Evolutionary conservation across 1,140 invertebrate species (phyloP).

Genomic region (Rhysida immarginata): DNA sequence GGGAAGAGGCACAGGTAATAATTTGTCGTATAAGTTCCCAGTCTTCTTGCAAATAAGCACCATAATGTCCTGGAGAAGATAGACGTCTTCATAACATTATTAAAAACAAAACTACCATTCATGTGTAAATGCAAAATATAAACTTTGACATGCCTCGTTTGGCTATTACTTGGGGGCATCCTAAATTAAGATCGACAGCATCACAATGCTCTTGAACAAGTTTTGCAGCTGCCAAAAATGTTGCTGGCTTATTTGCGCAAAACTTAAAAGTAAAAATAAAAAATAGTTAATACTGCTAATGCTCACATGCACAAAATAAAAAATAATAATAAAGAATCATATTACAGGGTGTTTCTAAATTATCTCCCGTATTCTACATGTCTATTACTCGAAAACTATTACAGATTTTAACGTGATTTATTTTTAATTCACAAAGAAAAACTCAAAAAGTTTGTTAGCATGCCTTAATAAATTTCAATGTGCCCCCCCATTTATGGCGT

Average conservation of each 20-base stretch:
- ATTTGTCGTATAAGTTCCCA: background rate
- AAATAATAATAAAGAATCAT: no score
- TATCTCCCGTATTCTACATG: no score
- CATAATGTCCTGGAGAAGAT: background rate
- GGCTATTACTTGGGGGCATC: slow-evolving; percentile 90
- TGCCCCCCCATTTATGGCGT: no score
- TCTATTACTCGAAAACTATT: no score
- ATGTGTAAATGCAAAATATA: background rate
- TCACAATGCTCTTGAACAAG: slow-evolving; percentile 76
- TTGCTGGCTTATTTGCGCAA: slow-evolving; percentile 87
- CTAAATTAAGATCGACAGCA: slow-evolving; percentile 95
- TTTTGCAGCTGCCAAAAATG: slow-evolving; percentile 68
- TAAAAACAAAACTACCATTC: background rate
- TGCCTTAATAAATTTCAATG: no score
- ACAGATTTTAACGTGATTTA: no score
- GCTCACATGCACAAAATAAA: no score
- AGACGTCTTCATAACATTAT: background rate
- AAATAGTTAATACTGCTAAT: no score
- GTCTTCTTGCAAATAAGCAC: background rate
- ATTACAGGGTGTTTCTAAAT: no score
- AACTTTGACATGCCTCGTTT: slow-evolving; percentile 36
- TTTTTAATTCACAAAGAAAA: no score
- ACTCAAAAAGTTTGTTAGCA: no score
- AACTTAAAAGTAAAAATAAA: slow-evolving; percentile 47
- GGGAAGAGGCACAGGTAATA: background rate